A percentile compares a stretch with the other conserved stretches of the same genome.
Conservation (phyloP, 2,113 vertebrate species). For the Neolamprologus modestus region DNA sequence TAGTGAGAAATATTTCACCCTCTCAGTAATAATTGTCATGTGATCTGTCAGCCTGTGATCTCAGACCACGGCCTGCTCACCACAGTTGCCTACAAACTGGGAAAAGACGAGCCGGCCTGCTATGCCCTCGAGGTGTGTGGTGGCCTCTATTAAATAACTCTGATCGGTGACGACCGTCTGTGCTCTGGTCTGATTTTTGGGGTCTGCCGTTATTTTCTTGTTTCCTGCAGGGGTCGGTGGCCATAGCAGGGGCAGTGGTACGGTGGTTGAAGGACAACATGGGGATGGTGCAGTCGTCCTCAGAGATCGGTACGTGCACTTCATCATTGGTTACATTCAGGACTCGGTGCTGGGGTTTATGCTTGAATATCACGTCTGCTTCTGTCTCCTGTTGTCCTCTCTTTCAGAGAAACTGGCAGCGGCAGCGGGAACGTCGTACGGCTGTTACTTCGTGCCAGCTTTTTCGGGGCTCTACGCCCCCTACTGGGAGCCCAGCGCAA, state of each 20-base stretch:
- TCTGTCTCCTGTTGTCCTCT: not conserved
- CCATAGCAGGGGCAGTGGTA: constrained; percentile 92
- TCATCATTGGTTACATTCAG: not conserved
- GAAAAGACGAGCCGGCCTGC: constrained; percentile 79
- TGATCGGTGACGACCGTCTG: not conserved
- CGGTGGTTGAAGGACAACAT: constrained; percentile 96
- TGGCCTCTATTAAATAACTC: rapidly evolving
- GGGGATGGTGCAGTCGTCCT: constrained; percentile 79
- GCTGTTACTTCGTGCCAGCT: constrained; percentile 97
- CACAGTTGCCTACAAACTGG: constrained; percentile 90
- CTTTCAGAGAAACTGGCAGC: constrained; percentile 86
- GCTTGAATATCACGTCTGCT: not conserved
- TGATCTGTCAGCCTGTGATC: constrained; percentile 73
- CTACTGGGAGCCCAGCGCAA: constrained; percentile 96
- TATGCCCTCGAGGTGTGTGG: constrained; percentile 87
- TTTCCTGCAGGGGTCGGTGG: constrained; percentile 85
- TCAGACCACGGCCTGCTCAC: constrained; percentile 92
- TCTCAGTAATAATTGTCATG: not conserved
- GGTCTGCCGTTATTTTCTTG: rapidly evolving
- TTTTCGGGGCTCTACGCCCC: constrained; percentile 97
- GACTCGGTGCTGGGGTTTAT: not conserved
- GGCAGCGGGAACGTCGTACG: constrained; percentile 86
- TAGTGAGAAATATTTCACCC: not conserved
- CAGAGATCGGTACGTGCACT: constrained; percentile 80
- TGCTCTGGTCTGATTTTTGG: not conserved